Evolutionary conservation across 1,140 invertebrate species (phyloP).

Genomic region (Arion vulgaris): DNA sequence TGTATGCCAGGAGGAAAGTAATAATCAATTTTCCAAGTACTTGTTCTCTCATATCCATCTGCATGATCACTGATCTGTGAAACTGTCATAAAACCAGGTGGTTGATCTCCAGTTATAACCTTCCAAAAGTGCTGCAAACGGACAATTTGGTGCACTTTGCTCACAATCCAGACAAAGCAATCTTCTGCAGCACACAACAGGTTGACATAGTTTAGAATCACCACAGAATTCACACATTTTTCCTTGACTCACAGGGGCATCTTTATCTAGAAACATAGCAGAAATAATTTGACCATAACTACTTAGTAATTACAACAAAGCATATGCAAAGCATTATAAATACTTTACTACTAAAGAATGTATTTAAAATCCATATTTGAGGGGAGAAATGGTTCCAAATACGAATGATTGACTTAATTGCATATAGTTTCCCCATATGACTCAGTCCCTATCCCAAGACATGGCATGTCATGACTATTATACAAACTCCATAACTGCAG

Average conservation of each 20-base stretch:
- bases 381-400: no score
- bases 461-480: no score
- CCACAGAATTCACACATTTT: background rate
- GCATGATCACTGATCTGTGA: background rate
- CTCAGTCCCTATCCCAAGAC: no score
- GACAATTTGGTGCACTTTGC: background rate
- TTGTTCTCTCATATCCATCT: background rate
- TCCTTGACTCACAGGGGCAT: background rate
- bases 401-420: no score
- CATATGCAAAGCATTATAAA: no score
- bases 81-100: conserved; percentile 7
- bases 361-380: no score
- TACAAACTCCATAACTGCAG: no score
- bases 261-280: background rate
- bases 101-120: conserved; percentile 5
- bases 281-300: no score
- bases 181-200: background rate
- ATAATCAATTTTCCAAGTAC: background rate
- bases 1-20: background rate
- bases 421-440: no score
- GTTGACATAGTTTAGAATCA: background rate
- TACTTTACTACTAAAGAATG: no score
- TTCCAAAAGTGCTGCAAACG: background rate
- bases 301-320: no score
- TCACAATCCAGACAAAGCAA: background rate